Base-by-base conservation (phyloP, 53 echinoderm and acorn worm genomes). In the Holothuria scabra region DNA sequence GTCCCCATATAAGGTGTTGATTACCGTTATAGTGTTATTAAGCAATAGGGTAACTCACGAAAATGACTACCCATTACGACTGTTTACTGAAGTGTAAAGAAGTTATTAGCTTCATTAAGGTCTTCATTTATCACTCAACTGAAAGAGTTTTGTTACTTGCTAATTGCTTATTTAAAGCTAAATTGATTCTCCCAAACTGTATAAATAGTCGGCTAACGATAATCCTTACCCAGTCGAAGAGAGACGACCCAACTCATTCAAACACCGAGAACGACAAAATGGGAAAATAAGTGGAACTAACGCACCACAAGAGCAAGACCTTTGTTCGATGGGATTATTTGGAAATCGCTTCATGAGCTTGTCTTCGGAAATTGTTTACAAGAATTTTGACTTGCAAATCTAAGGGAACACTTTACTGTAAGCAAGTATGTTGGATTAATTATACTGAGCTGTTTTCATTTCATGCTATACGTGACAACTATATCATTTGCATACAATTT, bases 161-260 rank as follows among this genome's bases (percentile, higher is more conserved):
- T 72, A 72, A 72, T 72, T 11, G 72, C 72, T 72, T 26, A 72
- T 72, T 72, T 72, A 72, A 46, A 49, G 72, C 46, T 72, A 72
- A 69, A 69, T 72, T 72, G 46, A 23, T 46, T 72, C 72, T 2
- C n/a, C 11, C n/a, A 72, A 72, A 72, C 16, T 72, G 34, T 46
- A 72, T 72, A 72, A 72, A 72, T 44, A 72, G 44, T 72, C 72
- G 11, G 26, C 21, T 72, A 72, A 46, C 34, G 46, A 19, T 24
- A 72, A 22, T 72, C 12, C 72, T 2, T 72, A 14, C 46, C 4
- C 72, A 72, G 20, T 72, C 9, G 5, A 49, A 48, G 72, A 46
- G 46, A 32, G 23, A 69, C 19, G n/a, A 72, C 25, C 5, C 72
- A 21, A 7, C 52, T 52, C 18, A 1, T 23, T 26, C 48, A 46